Percentiles rank a stretch among this genome's conserved stretches.
These are phyloP conservation scores for Leucophenga montana DNA, from an alignment of 2,888 invertebrate genomes.

Conservation along the genomic window DNA sequence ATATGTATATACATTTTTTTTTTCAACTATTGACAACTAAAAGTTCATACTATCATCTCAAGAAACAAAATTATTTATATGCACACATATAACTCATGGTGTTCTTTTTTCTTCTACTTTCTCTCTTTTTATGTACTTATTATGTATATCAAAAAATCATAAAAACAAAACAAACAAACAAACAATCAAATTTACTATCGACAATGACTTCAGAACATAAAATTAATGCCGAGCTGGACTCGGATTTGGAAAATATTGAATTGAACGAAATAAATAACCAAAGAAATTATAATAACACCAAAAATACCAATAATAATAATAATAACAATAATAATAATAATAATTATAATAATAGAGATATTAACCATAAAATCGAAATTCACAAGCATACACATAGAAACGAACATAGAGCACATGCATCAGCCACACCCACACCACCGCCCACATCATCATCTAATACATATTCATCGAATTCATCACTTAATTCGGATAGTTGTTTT, in stretches of 20 bases:
- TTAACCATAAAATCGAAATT: conserved; percentile 54
- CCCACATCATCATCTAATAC: conserved; percentile 37
- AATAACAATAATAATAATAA: conserved; percentile 37
- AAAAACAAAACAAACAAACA: conserved; percentile 21
- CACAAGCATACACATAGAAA: conserved; percentile 14
- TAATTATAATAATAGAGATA: conserved; percentile 43
- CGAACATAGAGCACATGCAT: conserved; percentile 28
- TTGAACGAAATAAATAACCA: conserved; percentile 63
- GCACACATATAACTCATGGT: conserved; percentile 38
- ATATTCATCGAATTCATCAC: conserved; percentile 61
- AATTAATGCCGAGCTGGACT: conserved; percentile 72
- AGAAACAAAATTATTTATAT: conserved; percentile 6
- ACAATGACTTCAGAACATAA: conserved; percentile 64
- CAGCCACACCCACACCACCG: conserved; percentile 38
- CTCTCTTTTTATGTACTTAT: conserved; percentile 22
- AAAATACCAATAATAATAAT: conserved; percentile 55
- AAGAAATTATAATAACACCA: conserved; percentile 47
- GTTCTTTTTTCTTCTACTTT: conserved; percentile 43
- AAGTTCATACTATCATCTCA: too few relatives aligned
- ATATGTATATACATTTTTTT: too few relatives aligned
- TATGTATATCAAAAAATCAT: not conserved
- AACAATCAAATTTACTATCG: too few relatives aligned
- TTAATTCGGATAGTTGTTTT: conserved; percentile 59
- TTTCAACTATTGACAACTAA: too few relatives aligned
- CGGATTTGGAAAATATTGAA: conserved; percentile 70